These are phyloP conservation scores for Esperia sulphurella DNA, from an alignment of 2,888 invertebrate species.

Conservation along the genomic window DNA sequence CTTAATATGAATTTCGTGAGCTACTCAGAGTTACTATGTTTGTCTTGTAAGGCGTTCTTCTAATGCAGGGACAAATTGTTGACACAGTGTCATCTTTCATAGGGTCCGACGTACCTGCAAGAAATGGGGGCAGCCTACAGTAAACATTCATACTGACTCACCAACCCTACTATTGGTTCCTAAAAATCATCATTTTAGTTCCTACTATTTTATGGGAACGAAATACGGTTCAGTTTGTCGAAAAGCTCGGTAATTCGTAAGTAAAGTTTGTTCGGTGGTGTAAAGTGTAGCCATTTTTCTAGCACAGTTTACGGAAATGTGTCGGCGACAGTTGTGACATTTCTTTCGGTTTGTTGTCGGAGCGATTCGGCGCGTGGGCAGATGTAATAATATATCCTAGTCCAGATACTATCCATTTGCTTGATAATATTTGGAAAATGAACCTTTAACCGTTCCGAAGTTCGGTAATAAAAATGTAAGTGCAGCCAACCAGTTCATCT, in stretches of 20 bases:
- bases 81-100: constrained; percentile 73
- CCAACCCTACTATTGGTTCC: not conserved
- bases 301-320: constrained; percentile 54
- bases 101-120: constrained; percentile 62
- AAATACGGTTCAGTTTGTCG: not conserved
- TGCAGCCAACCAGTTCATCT: too few species aligned
- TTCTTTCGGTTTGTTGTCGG: constrained; percentile 52
- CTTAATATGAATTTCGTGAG: constrained; percentile 71
- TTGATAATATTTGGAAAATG: too few species aligned
- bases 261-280: constrained; percentile 26
- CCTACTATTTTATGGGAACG: not conserved
- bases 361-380: constrained; percentile 58
- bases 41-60: constrained; percentile 61
- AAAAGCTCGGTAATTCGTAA: constrained; percentile 10
- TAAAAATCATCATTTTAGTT: not conserved
- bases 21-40: constrained; percentile 63
- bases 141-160: constrained; percentile 23
- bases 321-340: constrained; percentile 58
- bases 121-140: constrained; percentile 39
- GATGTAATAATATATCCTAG: constrained; percentile 57
- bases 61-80: constrained; percentile 75
- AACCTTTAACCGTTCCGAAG: too few species aligned
- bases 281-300: constrained; percentile 44
- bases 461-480: too few species aligned
- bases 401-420: too few species aligned